phyloP scores from a whole-genome alignment of 2,113 vertebrate species.

The Phrynosoma blainvillii region DNA sequence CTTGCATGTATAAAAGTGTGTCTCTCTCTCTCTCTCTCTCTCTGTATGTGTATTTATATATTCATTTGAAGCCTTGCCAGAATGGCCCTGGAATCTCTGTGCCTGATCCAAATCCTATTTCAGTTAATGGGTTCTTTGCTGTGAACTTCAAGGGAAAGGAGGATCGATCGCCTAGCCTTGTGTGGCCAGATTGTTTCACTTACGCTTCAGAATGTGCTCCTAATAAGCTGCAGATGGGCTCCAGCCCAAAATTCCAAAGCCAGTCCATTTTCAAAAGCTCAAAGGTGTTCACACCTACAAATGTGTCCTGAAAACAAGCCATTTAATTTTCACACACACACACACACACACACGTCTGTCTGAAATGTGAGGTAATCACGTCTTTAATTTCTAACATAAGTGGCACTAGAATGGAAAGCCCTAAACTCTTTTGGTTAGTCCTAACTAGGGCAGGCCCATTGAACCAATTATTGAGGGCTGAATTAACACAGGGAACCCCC shows the following conservation, averaged over 20 bases:
- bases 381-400: neutral
- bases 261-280: neutral
- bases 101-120: constrained; percentile 63
- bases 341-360: constrained; percentile 39
- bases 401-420: neutral
- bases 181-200: constrained; percentile 73
- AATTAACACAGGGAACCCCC: no score
- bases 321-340: constrained; percentile 12
- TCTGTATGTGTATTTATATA: constrained; percentile 14
- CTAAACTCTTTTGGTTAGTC: no score
- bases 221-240: constrained; percentile 73
- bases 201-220: constrained; percentile 70
- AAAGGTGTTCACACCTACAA: constrained; percentile 53
- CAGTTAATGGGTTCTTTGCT: constrained; percentile 67
- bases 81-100: constrained; percentile 64
- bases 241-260: constrained; percentile 60
- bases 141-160: constrained; percentile 57
- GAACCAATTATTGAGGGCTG: no score
- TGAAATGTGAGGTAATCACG: constrained; percentile 52
- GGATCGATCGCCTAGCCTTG: constrained; percentile 58
- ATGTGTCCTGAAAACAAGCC: constrained; percentile 66
- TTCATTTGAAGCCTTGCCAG: constrained; percentile 66
- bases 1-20: neutral
- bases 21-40: no score
- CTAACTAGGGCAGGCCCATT: no score